A percentile compares a stretch with the other conserved stretches of the same genome.
phyloP scores from a whole-genome alignment of 2,888 invertebrate genomes.

The Orgyia antiqua region DNA sequence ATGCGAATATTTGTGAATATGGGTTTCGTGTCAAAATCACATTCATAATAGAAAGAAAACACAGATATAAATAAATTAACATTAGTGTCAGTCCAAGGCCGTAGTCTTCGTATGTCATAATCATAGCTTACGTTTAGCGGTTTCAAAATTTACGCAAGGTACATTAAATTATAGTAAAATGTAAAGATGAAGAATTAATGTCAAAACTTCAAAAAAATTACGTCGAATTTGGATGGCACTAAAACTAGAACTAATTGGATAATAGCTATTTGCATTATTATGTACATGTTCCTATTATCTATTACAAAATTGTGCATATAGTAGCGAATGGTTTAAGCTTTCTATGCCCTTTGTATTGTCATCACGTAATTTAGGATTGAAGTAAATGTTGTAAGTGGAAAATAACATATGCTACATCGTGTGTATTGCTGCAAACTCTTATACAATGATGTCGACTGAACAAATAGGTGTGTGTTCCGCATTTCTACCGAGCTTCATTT shows the following conservation, averaged over 20 bases:
- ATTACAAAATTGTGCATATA: constrained; percentile 22
- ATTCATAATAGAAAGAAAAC: constrained; percentile 13
- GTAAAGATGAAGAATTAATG: too few species aligned
- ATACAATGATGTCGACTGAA: constrained; percentile 76
- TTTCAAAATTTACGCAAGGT: constrained; percentile 40
- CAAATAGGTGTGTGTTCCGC: constrained; percentile 76
- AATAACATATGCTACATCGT: constrained; percentile 70
- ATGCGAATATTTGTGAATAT: too few species aligned
- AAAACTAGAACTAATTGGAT: too few species aligned
- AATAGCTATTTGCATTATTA: too few species aligned
- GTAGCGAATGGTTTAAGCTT: constrained; percentile 27
- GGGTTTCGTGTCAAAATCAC: constrained; percentile 5
- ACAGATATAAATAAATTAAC: constrained; percentile 13
- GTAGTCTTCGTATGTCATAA: constrained; percentile 43
- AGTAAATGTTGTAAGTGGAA: constrained; percentile 72
- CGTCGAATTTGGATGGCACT: too few species aligned
- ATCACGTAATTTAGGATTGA: constrained; percentile 70
- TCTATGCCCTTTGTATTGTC: constrained; percentile 56
- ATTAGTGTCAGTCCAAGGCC: constrained; percentile 30
- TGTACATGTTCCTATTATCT: too few species aligned
- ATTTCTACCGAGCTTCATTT: constrained; percentile 74
- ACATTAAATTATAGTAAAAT: constrained; percentile 31
- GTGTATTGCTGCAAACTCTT: constrained; percentile 70
- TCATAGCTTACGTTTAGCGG: constrained; percentile 34
- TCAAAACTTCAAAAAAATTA: too few species aligned